These are phyloP conservation scores for Odocoileus hemionus DNA, from an alignment of 2,113 vertebrate genomes.

Conservation along the genomic window DNA sequence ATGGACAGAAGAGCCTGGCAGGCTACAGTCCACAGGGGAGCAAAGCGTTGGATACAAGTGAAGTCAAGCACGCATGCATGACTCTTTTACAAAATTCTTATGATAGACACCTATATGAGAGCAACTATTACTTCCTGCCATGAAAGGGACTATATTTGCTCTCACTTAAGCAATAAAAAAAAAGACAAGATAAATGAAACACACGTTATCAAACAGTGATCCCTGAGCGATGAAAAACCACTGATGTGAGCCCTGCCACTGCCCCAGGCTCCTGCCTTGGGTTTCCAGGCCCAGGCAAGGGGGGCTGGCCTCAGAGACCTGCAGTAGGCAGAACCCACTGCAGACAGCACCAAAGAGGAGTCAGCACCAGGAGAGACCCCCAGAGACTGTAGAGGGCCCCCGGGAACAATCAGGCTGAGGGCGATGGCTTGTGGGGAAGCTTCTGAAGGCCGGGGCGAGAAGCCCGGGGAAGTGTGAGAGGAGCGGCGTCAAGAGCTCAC, in stretches of 20 bases:
- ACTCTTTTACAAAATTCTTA: not conserved
- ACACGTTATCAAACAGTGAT: not conserved
- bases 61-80: not conserved
- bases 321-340: fast-evolving
- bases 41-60: not conserved
- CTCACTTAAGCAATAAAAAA: not conserved
- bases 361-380: fast-evolving
- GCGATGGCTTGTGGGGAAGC: fast-evolving
- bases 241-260: fast-evolving
- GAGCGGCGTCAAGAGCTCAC: too few species aligned
- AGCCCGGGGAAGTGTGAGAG: fast-evolving
- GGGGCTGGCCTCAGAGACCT: fast-evolving
- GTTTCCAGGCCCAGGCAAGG: too few species aligned
- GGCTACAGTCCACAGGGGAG: not conserved
- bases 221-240: not conserved
- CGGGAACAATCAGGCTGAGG: fast-evolving
- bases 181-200: not conserved
- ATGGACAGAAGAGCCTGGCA: not conserved
- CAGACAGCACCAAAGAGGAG: not conserved
- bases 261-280: not conserved
- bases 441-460: fast-evolving
- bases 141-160: not conserved
- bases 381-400: not conserved
- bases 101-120: not conserved
- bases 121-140: not conserved